phyloP scores from a whole-genome alignment of 2,797 vertebrate genomes.

The Catharus ustulatus region DNA sequence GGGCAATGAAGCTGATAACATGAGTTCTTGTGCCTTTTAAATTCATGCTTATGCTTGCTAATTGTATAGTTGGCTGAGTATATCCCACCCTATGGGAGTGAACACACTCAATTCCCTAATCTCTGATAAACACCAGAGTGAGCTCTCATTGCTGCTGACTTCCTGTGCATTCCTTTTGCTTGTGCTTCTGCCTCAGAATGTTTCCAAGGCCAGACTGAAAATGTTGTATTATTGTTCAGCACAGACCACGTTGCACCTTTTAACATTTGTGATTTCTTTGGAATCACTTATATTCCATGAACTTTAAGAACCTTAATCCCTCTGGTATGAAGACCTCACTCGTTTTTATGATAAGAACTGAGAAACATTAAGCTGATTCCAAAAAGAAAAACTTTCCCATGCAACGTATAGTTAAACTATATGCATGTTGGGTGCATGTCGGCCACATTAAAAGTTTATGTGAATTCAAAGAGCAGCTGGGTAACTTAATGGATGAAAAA shows the following conservation, averaged over 20 bases:
- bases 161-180: neutral
- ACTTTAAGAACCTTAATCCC: neutral
- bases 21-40: neutral
- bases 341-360: neutral
- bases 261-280: neutral
- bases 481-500: neutral
- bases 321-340: neutral
- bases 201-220: neutral
- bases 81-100: neutral
- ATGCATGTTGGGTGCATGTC: neutral
- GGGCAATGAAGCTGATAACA: neutral
- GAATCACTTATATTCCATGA: neutral
- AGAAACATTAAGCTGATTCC: neutral
- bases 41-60: neutral
- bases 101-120: neutral
- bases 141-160: neutral
- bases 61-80: neutral
- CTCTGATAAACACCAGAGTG: neutral
- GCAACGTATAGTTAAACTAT: neutral
- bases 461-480: neutral
- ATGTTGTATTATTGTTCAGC: rapidly evolving
- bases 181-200: neutral
- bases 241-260: neutral
- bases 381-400: neutral
- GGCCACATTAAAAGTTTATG: neutral